Evolutionary conservation across 2,888 invertebrate genomes (phyloP).

Genomic region (Diogma glabrata): DNA sequence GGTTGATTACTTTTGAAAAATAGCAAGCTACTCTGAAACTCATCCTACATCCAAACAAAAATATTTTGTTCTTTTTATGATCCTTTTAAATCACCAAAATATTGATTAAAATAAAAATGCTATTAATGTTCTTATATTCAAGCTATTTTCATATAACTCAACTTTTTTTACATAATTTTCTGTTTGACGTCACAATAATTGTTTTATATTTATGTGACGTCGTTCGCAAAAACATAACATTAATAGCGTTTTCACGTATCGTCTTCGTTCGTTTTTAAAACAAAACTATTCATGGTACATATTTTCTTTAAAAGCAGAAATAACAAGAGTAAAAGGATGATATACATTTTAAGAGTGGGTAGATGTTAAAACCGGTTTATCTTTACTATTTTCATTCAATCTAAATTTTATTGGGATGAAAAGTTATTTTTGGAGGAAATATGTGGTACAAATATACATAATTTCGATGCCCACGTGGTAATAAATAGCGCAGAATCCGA

Average conservation of each 20-base stretch:
- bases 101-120: too few species aligned
- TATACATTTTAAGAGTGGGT: too few species aligned
- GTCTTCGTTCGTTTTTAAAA: too few species aligned
- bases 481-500: background rate
- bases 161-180: too few species aligned
- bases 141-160: too few species aligned
- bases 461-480: constrained; percentile 7
- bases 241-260: too few species aligned
- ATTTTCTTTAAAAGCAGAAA: background rate
- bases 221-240: constrained; percentile 1
- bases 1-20: too few species aligned
- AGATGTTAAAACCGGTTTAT: constrained; percentile 1
- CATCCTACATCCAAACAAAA: too few species aligned
- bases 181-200: constrained; percentile 7
- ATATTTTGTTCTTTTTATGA: too few species aligned
- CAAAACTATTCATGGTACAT: background rate
- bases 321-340: background rate
- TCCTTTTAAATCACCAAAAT: too few species aligned
- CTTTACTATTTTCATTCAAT: constrained; percentile 8
- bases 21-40: too few species aligned
- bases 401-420: background rate
- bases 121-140: too few species aligned
- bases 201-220: constrained; percentile 6
- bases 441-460: background rate
- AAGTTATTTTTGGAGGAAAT: background rate